Evolutionary conservation across 2,888 invertebrate genomes (phyloP).

Genomic region (Bellardia bayeri): DNA sequence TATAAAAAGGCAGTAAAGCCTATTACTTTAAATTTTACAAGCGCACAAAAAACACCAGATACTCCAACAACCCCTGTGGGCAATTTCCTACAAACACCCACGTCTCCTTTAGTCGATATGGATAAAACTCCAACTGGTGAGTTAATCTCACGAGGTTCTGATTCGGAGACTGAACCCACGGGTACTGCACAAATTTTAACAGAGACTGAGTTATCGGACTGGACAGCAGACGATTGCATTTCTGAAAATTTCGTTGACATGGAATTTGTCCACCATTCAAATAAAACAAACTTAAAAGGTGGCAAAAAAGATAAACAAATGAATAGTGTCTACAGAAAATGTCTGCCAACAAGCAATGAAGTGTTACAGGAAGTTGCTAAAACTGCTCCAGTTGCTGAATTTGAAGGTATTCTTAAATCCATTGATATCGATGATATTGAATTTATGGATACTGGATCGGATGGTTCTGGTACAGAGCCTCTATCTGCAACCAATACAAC

Average conservation of each 20-base stretch:
- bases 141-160: constrained; percentile 85
- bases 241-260: constrained; percentile 90
- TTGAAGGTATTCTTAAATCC: constrained; percentile 83
- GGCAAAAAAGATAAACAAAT: constrained; percentile 81
- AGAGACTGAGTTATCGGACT: constrained; percentile 95
- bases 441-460: constrained; percentile 94
- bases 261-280: constrained; percentile 86
- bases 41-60: constrained; percentile 72
- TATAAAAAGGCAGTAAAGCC: constrained; percentile 80
- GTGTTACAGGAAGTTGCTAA: constrained; percentile 77
- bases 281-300: constrained; percentile 83
- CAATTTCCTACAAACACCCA: constrained; percentile 62
- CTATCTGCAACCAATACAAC: constrained; percentile 86
- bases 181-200: constrained; percentile 88
- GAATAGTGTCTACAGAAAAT: constrained; percentile 59
- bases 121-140: constrained; percentile 84
- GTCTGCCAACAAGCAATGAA: constrained; percentile 80
- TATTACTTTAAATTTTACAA: constrained; percentile 79
- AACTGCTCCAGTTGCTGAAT: constrained; percentile 80
- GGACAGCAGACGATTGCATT: constrained; percentile 92
- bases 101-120: constrained; percentile 77
- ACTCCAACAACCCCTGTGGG: constrained; percentile 51
- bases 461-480: constrained; percentile 89
- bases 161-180: constrained; percentile 89
- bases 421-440: constrained; percentile 91